Base-by-base conservation (phyloP, 30 jellyfish, hydroid and myxozoan species). In the Catostylus mosaicus region DNA sequence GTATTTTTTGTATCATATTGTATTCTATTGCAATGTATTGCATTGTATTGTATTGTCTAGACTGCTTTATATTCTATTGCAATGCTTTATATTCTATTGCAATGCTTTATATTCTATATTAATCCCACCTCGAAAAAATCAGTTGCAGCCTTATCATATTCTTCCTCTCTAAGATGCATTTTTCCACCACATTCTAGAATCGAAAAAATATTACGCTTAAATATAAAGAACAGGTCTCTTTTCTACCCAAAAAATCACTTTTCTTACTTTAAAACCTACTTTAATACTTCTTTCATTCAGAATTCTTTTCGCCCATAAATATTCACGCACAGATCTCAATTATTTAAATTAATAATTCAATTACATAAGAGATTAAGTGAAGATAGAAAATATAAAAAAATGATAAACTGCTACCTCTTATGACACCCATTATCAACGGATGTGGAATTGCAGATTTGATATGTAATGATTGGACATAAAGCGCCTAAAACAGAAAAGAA, bases 111-210 rank as follows among this genome's bases (percentile, higher is more conserved):
- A 61, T 61, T 18, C 16, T 29, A 23, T 20, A 0, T 29, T 1
- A 1, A 26, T 30, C 81, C 1, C 46, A 93, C 98, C 86, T 94
- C 99, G 74, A 94, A 94, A 59, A 94, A 94, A 67, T 94, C 99
- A 38, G 99, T 94, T 9, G 99, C 99, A 29, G 99, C 99, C 43
- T 94, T 94, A 54, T 94, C 99, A 76, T 82, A 94, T 61, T 94
- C 99, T 57, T 94, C 99, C 63, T 94, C 99, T 33, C 99, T 73
- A 46, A 94, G 81, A 35, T 94, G 99, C 99, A 94, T 94, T 74
- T 94, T 94, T 16, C 99, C 99, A 68, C 99, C 99, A 77, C 99
- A 94, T 85, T 94, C 99, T 94, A 77, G 45, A 50, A 3, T 8
- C 14, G 2, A 6, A 27, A 50, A 16, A 2, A 10, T 2, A 50